Conservation (phyloP, 2,888 invertebrate species). For the Brachyptera risi region DNA sequence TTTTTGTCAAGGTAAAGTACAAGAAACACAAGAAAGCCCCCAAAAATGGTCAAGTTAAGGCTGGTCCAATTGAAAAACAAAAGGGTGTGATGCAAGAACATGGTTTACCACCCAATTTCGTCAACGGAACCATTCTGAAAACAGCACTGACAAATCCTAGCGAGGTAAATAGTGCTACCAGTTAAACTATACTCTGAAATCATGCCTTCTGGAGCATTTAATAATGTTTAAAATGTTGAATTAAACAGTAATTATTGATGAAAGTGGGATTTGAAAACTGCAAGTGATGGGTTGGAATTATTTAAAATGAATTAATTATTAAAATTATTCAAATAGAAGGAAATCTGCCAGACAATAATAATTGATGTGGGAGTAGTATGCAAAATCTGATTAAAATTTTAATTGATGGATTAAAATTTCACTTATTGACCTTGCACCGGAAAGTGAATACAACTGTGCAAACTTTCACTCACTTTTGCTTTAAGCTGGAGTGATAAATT, state of each 20-base stretch:
- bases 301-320: too few species aligned
- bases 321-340: too few species aligned
- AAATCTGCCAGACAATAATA: too few species aligned
- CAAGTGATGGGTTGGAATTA: too few species aligned
- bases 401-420: constrained; percentile 9
- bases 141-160: constrained; percentile 92
- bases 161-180: too few species aligned
- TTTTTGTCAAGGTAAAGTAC: constrained; percentile 72
- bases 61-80: constrained; percentile 39
- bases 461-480: constrained; percentile 19
- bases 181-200: too few species aligned
- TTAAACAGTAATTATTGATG: too few species aligned
- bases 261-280: too few species aligned
- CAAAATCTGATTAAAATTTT: background rate
- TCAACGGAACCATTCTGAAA: constrained; percentile 90
- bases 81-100: constrained; percentile 42
- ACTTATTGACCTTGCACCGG: constrained; percentile 12
- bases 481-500: background rate
- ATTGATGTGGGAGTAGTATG: background rate
- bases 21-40: constrained; percentile 91
- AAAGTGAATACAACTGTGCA: constrained; percentile 9
- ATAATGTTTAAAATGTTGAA: too few species aligned
- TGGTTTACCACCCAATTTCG: constrained; percentile 66
- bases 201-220: too few species aligned
- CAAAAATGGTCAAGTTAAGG: constrained; percentile 47